Base-by-base conservation (phyloP, 2,113 vertebrate species). In the Cariama cristata region DNA sequence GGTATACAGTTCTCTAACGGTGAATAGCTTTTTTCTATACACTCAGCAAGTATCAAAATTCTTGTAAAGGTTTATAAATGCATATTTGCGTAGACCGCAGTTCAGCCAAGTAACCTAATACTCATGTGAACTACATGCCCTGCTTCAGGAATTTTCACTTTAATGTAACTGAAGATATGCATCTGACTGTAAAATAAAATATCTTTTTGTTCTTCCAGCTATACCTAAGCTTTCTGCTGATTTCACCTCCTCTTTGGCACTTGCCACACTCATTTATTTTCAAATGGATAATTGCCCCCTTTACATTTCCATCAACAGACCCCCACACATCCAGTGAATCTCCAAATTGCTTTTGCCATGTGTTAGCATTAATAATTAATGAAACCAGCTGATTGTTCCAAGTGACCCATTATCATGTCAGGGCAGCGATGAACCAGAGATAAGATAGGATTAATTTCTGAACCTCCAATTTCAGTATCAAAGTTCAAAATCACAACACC, bases 361-460 rank as follows among this genome's bases (percentile, higher is more conserved):
- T 97, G 96, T 93, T 91, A 32, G n/a, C 83, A 80, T 97, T 76
- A 97, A 97, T 97, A 96, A 97, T 96, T 76, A 94, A 97, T 95
- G 95, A 88, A 68, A 76, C 50, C 80, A 90, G 66, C 71, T 83
- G 80, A 97, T 85, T 50, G 83, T 76, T 96, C 80, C 81, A 71
- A 86, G 75, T 92, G 95, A 96, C 87, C 94, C 66, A 93, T 91
- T 97, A 91, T 44, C 69, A 44, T 52, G 73, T 86, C 66, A 95
- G 62, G 89, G 81, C 93, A 93, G 74, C 88, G 96, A 67, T 28
- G 83, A 91, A 88, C 67, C 60, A 75, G 52, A 79, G 47, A 85
- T 74, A 74, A 67, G 90, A 59, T 4, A 79, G n/a, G 73, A 87
- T 79, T 95, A 19, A 49, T 93, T 93, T 94, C 49, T 76, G 83